Base-by-base conservation (phyloP, 1,140 invertebrate species). In the Gryllus bimaculatus region DNA sequence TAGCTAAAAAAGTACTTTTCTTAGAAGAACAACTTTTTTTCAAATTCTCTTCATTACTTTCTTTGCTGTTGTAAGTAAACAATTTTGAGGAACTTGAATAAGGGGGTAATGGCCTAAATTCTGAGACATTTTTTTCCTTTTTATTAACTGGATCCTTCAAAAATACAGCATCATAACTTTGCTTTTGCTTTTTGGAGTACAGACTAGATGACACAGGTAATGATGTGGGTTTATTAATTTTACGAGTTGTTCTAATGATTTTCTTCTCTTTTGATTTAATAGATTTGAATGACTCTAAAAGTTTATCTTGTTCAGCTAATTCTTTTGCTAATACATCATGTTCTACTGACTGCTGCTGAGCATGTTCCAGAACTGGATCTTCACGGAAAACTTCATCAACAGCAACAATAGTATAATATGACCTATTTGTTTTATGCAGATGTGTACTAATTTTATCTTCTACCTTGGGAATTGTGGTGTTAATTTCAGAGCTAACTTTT, bases 291-390 rank as follows among this genome's bases (percentile, higher is more conserved):
- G 82, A 83, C 47, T 83, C 79, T 47, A 83, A 82, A 49, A 84
- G 81, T 54, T 82, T 79, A 79, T 84, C 83, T 79, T 84, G 83
- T 80, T 84, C 83, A 39, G 83, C 83, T 47, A 84, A 74, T 77
- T 84, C 83, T 74, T 79, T 80, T 75, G 83, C 82, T 26, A 84
- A 79, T 47, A 81, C 74, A 78, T 20, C 18, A 39, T 8, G 15
- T 18, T 77, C 76, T 21, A 54, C 8, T 48, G 39, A 48, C 47
- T 77, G 47, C 6, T 8, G 15, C 15, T 39, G 21, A 66, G 26
- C 76, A 54, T 47, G 48, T 79, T 8, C 1, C 18, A 48, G 15
- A 48, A 5, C 18, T 77, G 26, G 26, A 39, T 77, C 76, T 26
- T 77, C 48, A n/a, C 26, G 80, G 47, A 54, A 80, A 80, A 47